Evolutionary conservation across 2,888 invertebrate genomes (phyloP).

Genomic region (Mythimna ferrago): DNA sequence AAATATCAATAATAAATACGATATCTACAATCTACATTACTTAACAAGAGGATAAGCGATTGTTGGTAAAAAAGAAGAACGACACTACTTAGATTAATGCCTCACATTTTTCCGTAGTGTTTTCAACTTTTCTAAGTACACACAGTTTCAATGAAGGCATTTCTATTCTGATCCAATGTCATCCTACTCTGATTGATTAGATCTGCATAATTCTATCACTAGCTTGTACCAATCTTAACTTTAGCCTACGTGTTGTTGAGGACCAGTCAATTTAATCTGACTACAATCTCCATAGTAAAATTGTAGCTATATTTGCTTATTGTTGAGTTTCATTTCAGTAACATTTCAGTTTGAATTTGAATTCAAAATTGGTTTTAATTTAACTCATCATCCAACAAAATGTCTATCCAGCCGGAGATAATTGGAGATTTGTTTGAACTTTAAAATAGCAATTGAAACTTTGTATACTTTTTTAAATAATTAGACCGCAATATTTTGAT

Average conservation of each 20-base stretch:
- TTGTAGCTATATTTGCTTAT: slow-evolving; percentile 21
- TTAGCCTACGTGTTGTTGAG: slow-evolving; percentile 13
- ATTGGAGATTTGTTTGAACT: neutral
- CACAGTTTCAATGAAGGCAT: neutral
- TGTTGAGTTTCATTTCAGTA: too few species aligned
- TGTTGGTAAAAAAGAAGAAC: too few species aligned
- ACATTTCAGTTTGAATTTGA: slow-evolving; percentile 11
- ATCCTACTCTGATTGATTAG: slow-evolving; percentile 1
- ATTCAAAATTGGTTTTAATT: slow-evolving; percentile 25
- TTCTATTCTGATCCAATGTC: neutral
- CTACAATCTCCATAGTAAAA: slow-evolving; percentile 31
- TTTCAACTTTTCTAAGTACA: too few species aligned
- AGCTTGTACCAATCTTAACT: neutral
- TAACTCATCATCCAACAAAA: neutral
- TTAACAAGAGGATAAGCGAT: too few species aligned
- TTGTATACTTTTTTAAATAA: neutral
- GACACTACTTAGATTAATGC: too few species aligned
- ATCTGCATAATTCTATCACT: slow-evolving; percentile 8
- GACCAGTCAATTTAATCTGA: slow-evolving; percentile 15
- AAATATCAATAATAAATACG: too few species aligned
- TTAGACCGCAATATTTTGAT: neutral
- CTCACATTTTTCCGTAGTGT: neutral
- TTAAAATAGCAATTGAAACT: neutral
- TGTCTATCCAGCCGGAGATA: neutral
- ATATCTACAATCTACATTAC: too few species aligned